Conservation (phyloP, 2,113 vertebrate species). For the Monopterus albus region DNA sequence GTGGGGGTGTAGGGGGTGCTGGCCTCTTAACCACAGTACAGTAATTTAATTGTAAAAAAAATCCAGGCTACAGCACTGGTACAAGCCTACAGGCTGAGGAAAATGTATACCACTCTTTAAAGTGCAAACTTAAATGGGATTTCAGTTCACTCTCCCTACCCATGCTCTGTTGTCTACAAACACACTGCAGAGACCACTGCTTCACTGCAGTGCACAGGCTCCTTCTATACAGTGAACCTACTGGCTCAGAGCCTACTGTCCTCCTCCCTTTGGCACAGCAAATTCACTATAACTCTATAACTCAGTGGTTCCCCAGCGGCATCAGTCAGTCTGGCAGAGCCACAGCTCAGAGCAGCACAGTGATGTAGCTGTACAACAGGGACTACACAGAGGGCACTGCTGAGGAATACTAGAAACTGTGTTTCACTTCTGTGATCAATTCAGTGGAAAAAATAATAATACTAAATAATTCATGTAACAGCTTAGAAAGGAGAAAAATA, state of each 20-base stretch:
- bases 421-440: too few species aligned
- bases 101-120: too few species aligned
- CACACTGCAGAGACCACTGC: slow-evolving; percentile 19
- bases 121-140: too few species aligned
- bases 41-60: too few species aligned
- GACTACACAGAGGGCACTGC: slow-evolving; percentile 24
- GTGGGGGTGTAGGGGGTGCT: too few species aligned
- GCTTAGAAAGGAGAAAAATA: background rate
- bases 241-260: slow-evolving; percentile 15
- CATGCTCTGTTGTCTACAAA: slow-evolving; percentile 1
- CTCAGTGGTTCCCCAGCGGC: slow-evolving; percentile 45
- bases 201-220: slow-evolving; percentile 22
- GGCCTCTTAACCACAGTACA: too few species aligned
- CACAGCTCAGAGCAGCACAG: slow-evolving; percentile 10
- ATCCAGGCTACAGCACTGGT: too few species aligned
- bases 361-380: slow-evolving; percentile 13
- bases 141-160: too few species aligned
- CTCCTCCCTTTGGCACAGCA: slow-evolving; percentile 51
- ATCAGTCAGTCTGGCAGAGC: slow-evolving; percentile 49
- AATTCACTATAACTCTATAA: slow-evolving; percentile 64
- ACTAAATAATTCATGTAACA: too few species aligned
- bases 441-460: too few species aligned
- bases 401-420: slow-evolving; percentile 34
- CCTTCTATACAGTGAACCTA: slow-evolving; percentile 13
- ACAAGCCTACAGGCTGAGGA: too few species aligned